A percentile compares a stretch with the other conserved stretches of the same genome.
Evolutionary conservation across 2,888 invertebrate genomes (phyloP).

Genomic region (Tinea pellionella): DNA sequence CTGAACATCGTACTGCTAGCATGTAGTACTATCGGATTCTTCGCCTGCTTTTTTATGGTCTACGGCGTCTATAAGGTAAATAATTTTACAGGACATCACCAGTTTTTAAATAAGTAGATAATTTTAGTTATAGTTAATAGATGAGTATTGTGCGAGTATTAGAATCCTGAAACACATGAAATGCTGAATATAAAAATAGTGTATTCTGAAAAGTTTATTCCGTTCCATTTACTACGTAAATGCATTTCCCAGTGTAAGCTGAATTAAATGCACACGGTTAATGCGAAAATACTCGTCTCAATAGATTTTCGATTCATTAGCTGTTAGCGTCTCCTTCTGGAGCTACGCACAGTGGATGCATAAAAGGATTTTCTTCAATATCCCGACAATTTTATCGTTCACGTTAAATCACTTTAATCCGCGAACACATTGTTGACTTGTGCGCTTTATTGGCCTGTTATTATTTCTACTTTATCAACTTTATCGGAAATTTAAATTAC

Average conservation of each 20-base stretch:
- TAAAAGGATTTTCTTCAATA: neutral
- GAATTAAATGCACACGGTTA: too few relatives aligned
- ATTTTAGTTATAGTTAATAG: slow-evolving; percentile 18
- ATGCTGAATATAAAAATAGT: slow-evolving; percentile 16
- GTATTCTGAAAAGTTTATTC: slow-evolving; percentile 12
- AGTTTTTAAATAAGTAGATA: slow-evolving; percentile 17
- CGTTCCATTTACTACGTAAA: too few relatives aligned
- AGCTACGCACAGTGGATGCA: neutral
- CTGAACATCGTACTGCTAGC: slow-evolving; percentile 76
- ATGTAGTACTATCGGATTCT: slow-evolving; percentile 75
- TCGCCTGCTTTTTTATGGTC: slow-evolving; percentile 75
- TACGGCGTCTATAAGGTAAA: slow-evolving; percentile 78
- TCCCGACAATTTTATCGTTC: neutral
- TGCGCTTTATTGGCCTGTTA: neutral
- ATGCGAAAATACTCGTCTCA: too few relatives aligned
- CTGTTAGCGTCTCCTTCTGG: too few relatives aligned
- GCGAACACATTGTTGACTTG: neutral
- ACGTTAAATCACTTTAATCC: neutral
- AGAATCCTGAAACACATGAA: slow-evolving; percentile 1
- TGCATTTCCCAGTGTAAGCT: too few relatives aligned
- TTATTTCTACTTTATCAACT: neutral
- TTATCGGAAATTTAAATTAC: neutral
- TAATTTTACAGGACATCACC: too few relatives aligned
- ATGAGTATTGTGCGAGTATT: too few relatives aligned
- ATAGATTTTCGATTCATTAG: too few relatives aligned